Evolutionary conservation across 1,140 invertebrate genomes (phyloP).

Genomic region (Drosophila kikkawai): DNA sequence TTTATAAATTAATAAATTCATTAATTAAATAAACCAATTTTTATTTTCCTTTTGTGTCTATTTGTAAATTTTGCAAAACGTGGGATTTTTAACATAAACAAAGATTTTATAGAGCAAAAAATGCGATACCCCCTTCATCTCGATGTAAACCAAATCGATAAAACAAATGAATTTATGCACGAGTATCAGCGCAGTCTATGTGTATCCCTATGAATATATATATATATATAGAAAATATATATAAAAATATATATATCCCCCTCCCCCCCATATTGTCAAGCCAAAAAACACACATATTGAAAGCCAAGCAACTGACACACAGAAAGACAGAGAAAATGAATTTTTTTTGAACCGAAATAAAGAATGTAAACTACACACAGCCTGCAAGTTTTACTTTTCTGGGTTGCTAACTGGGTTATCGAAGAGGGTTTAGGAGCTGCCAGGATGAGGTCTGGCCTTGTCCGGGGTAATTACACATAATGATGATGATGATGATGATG

Average conservation of each 20-base stretch:
- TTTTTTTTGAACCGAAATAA: constrained; percentile 81
- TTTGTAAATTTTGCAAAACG: constrained; percentile 53
- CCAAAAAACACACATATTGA: constrained; percentile 34
- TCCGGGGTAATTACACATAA: constrained; percentile 30
- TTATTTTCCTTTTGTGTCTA: constrained; percentile 18
- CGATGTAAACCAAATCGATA: constrained; percentile 22
- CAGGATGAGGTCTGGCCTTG: background rate
- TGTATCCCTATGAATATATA: constrained; percentile 10
- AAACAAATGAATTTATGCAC: constrained; percentile 55
- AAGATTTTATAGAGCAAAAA: constrained; percentile 39
- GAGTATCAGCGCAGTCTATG: constrained; percentile 11
- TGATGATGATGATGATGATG: constrained; percentile 28
- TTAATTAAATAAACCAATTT: background rate
- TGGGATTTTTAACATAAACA: constrained; percentile 16
- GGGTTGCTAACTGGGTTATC: background rate
- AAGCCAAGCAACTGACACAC: constrained; percentile 27
- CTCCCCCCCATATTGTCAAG: constrained; percentile 25
- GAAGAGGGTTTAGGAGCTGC: too few species aligned
- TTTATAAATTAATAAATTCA: constrained; percentile 7
- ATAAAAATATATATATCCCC: constrained; percentile 21
- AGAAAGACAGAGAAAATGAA: constrained; percentile 52
- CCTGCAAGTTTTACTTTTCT: constrained; percentile 14
- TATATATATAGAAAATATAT: constrained; percentile 23
- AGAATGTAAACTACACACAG: constrained; percentile 74
- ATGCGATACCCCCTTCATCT: constrained; percentile 12